A percentile compares a stretch with the other conserved stretches of the same genome.
Conservation (phyloP, 2,113 vertebrate species). For the Clinocottus analis region DNA sequence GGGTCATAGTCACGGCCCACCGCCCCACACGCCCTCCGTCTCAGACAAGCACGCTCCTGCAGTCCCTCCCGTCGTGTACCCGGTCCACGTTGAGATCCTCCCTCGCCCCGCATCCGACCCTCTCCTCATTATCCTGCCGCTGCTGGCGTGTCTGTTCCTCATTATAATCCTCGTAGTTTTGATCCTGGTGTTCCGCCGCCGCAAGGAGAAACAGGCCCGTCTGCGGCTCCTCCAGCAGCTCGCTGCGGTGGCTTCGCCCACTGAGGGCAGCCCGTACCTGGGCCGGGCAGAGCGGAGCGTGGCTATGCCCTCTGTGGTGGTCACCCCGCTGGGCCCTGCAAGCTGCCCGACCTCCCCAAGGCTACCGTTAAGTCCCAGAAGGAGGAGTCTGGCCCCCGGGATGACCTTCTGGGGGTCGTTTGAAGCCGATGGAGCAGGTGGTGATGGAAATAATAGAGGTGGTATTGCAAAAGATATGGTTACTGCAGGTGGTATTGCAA, state of each 20-base stretch:
- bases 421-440: constrained; percentile 71
- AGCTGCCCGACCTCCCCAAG: constrained; percentile 63
- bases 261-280: constrained; percentile 58
- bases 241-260: constrained; percentile 40
- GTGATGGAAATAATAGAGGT: constrained; percentile 9
- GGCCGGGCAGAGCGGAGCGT: constrained; percentile 79
- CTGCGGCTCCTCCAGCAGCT: constrained; percentile 74
- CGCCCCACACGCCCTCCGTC: constrained; percentile 48
- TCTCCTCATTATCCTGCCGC: constrained; percentile 83
- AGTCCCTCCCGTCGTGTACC: constrained; percentile 50
- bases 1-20: constrained; percentile 17
- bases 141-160: constrained; percentile 84
- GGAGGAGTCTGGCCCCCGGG: constrained; percentile 62
- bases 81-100: constrained; percentile 62
- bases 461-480: constrained; percentile 24
- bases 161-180: constrained; percentile 77
- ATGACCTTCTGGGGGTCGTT: constrained; percentile 80
- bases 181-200: constrained; percentile 83
- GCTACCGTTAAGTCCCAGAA: constrained; percentile 44
- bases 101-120: constrained; percentile 75
- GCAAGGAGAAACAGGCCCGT: constrained; percentile 81
- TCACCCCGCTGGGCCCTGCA: constrained; percentile 83
- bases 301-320: constrained; percentile 85
- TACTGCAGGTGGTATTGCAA: constrained; percentile 29
- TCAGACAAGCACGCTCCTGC: constrained; percentile 37